These are phyloP conservation scores for Cromileptes altivelis DNA, from an alignment of 2,113 vertebrate genomes.

Conservation along the genomic window DNA sequence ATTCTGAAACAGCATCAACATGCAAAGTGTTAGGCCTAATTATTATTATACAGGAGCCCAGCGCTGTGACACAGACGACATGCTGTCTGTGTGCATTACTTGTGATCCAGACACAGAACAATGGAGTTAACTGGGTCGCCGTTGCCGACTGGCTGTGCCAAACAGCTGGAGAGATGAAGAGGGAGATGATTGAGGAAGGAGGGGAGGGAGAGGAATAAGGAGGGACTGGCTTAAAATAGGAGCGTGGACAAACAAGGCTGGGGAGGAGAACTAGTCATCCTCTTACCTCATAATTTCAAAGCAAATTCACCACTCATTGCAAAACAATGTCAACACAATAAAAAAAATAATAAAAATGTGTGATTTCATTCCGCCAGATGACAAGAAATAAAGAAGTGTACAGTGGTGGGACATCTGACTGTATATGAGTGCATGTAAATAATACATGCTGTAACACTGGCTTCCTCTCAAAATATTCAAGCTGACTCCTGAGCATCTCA, in stretches of 20 bases:
- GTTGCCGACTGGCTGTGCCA: conserved; percentile 43
- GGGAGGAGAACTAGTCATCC: not conserved
- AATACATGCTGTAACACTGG: conserved; percentile 50
- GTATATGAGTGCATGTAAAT: conserved; percentile 36
- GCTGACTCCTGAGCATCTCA: conserved; percentile 33
- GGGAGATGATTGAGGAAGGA: conserved; percentile 32
- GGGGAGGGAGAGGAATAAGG: conserved; percentile 8
- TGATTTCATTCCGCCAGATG: not conserved
- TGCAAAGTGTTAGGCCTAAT: not conserved
- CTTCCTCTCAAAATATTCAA: conserved; percentile 39
- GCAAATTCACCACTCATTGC: not conserved
- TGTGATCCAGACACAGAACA: conserved; percentile 65
- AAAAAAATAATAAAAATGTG: not conserved
- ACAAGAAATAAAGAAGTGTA: not conserved
- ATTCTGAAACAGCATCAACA: not conserved
- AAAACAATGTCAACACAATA: conserved; percentile 1
- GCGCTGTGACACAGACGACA: conserved; percentile 39
- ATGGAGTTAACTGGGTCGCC: conserved; percentile 73
- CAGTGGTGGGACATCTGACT: not conserved
- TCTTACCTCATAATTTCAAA: not conserved
- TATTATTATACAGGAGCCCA: not conserved
- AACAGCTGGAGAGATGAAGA: conserved; percentile 74
- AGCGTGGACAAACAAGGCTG: not conserved
- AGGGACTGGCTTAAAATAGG: conserved; percentile 15
- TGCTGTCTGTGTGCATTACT: conserved; percentile 39